These are phyloP conservation scores for Oscheius sp. DNA, from an alignment of 2,888 invertebrate genomes.

Conservation along the genomic window DNA sequence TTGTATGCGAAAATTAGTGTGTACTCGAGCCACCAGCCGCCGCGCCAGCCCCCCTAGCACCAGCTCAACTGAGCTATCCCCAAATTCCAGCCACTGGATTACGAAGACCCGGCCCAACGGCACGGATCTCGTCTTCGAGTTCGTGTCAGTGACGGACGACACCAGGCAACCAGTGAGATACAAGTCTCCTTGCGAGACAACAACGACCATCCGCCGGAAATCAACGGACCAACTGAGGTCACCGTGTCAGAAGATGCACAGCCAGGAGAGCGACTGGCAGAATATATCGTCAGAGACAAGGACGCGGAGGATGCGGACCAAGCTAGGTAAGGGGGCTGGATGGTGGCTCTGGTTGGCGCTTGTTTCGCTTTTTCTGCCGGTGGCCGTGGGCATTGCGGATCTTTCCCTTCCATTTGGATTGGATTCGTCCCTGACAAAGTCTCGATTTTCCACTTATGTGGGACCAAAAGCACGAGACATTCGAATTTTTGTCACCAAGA, in stretches of 20 bases:
- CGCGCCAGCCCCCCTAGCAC: constrained; percentile 22
- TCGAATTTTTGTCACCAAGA: constrained; percentile 68
- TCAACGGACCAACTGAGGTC: constrained; percentile 75
- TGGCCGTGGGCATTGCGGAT: constrained; percentile 45
- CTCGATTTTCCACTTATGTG: constrained; percentile 63
- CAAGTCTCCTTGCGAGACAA: constrained; percentile 91
- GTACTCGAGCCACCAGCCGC: constrained; percentile 37
- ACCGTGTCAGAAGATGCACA: constrained; percentile 87
- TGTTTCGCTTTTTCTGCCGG: constrained; percentile 4
- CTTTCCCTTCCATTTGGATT: constrained; percentile 63
- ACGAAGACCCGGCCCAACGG: constrained; percentile 92
- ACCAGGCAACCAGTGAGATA: constrained; percentile 95
- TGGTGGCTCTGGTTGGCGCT: constrained; percentile 18
- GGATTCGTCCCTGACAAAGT: constrained; percentile 54
- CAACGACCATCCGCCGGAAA: constrained; percentile 87
- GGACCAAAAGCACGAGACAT: constrained; percentile 59
- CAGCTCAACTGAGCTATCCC: not conserved
- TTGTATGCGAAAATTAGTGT: constrained; percentile 29
- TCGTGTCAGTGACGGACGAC: constrained; percentile 85
- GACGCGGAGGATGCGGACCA: constrained; percentile 85
- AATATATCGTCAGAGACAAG: constrained; percentile 93
- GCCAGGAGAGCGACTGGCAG: constrained; percentile 89
- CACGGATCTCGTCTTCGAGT: constrained; percentile 92
- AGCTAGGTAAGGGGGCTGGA: constrained; percentile 51
- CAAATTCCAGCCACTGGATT: constrained; percentile 84